Evolutionary conservation across 2,797 vertebrate species (phyloP), one percentile per base, ranked within the genome.

Genomic region (Dendrocincla tyrannina): DNA sequence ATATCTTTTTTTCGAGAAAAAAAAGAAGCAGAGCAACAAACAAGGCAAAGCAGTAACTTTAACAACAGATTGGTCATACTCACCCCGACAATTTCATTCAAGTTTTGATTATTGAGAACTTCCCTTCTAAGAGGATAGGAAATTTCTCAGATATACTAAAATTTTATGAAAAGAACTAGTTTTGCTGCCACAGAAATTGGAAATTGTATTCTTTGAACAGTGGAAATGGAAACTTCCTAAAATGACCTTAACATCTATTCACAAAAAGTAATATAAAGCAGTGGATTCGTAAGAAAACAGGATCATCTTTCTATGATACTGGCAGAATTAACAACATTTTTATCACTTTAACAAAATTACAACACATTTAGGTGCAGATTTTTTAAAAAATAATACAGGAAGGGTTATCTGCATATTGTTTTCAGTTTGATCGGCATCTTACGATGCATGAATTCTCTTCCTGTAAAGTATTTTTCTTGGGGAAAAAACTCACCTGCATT

Each of bases 121-220:
- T 92, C 41, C 52, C 17, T 81, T 62, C 30, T 69, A 83, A 88
- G 42, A 76, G n/a, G 67, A 66, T 8, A 93, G 25, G 33, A 47
- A 39, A 83, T 37, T 58, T 87, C 37, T 70, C 52, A 70, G 63
- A 63, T 18, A 46, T 17, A 35, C 39, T 69, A 66, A 63, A 88
- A 46, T 67, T 52, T 62, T 84, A 63, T 41, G 47, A 73, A 72
- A 89, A 42, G 7, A 66, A 87, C 64, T 53, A 56, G 28, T 56
- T 94, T 90, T 95, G 18, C 76, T 93, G 94, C 91, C 95, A 94
- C 63, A 80, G 93, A 96, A 96, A 97, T 95, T 78, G 89, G 88
- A 87, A 93, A 90, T 55, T 59, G 52, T 74, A 72, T 53, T 76
- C 44, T 91, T 32, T 67, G 58, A 93, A 35, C 13, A 78, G 69